Conservation (phyloP, 2,797 vertebrate species). For the Distichodus sexfasciatus region DNA sequence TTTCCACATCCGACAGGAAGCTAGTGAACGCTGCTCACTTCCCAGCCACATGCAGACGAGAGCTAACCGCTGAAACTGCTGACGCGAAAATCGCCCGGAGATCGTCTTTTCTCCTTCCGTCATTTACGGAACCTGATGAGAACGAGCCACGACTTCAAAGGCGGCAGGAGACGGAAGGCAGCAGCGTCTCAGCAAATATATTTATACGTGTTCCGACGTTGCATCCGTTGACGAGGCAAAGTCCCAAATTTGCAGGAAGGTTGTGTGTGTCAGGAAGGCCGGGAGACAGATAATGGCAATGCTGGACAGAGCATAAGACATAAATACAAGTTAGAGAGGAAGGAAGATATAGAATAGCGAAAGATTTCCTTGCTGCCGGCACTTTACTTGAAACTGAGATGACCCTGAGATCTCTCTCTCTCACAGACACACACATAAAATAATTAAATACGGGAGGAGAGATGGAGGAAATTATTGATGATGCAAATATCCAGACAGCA, state of each 20-base stretch:
- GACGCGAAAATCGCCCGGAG: background rate
- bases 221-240: background rate
- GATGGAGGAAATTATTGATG: slow-evolving; percentile 28
- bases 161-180: background rate
- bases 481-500: slow-evolving; percentile 35
- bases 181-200: background rate
- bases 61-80: background rate
- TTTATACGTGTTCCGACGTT: background rate
- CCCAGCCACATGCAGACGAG: background rate
- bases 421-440: too few species aligned
- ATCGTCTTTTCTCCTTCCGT: background rate
- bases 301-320: too few species aligned
- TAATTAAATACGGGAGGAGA: background rate
- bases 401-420: background rate
- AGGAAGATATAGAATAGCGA: too few species aligned
- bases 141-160: background rate
- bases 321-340: too few species aligned
- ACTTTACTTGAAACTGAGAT: too few species aligned
- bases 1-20: background rate
- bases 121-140: background rate
- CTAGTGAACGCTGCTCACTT: background rate
- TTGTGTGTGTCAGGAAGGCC: too few species aligned
- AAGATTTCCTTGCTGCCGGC: too few species aligned
- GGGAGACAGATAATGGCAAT: too few species aligned
- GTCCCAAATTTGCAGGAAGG: too few species aligned